A percentile compares a stretch with the other conserved stretches of the same genome.
phyloP scores from a whole-genome alignment of 1,140 invertebrate genomes.

The Tetramorium alpestre region DNA sequence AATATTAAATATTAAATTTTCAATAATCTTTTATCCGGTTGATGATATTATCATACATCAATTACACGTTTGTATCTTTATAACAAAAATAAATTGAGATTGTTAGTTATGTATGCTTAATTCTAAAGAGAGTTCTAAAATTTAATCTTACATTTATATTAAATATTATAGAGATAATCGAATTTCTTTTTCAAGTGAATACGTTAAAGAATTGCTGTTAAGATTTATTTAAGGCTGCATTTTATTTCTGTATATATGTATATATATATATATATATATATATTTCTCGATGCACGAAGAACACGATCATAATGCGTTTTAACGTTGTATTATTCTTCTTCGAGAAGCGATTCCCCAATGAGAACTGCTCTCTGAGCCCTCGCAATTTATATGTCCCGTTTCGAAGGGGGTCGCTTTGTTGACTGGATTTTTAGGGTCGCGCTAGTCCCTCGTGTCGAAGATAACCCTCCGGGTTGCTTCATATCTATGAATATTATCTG shows the following conservation, averaged over 20 bases:
- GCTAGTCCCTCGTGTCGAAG: constrained; percentile 74
- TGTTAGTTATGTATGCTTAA: background rate
- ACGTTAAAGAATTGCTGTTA: background rate
- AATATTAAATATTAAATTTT: background rate
- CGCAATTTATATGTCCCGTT: constrained; percentile 32
- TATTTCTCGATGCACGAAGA: background rate
- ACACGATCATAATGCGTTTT: background rate
- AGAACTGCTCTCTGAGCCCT: constrained; percentile 8
- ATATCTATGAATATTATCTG: constrained; percentile 80
- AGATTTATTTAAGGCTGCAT: background rate
- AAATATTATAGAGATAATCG: background rate
- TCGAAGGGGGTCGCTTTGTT: constrained; percentile 48
- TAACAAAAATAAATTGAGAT: background rate
- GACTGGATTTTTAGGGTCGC: constrained; percentile 72
- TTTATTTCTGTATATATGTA: background rate
- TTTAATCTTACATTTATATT: background rate
- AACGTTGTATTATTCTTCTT: constrained; percentile 24
- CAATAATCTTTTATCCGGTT: too few relatives aligned
- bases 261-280: background rate
- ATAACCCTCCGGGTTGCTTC: constrained; percentile 74
- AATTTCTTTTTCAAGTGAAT: background rate
- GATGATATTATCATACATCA: too few relatives aligned
- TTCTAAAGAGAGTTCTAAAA: background rate
- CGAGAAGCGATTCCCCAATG: constrained; percentile 2
- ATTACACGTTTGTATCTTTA: background rate